Evolutionary conservation across 2,797 vertebrate genomes (phyloP), one percentile per base, ranked within the genome.

Genomic region (Echeneis naucrates): DNA sequence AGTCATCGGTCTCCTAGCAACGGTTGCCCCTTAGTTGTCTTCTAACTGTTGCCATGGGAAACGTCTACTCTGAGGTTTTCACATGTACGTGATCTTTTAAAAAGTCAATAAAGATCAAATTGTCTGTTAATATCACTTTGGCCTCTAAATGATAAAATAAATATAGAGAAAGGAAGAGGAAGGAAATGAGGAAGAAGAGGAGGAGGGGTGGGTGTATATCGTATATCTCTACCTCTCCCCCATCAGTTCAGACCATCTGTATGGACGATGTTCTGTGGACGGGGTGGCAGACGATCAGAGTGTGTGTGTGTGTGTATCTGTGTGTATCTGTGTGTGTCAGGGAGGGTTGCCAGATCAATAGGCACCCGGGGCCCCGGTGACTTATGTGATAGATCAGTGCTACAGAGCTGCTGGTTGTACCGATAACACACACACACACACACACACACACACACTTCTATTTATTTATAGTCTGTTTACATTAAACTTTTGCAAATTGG

Each of bases 271-370:
- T 50, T 82, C 59, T 69, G 63, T 72, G 81, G 80, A 69, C 30
- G 21, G 64, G 78, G 38, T 89, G 87, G 84, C 90, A 83, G 74
- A 48, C 19, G 53, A 77, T 52, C 60, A 80, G 70, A 66, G 50
- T 47, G 64, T 52, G 68, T 68, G 60, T 50, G 53, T 70, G 51
- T 38, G 38, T 59, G 47, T 59, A 59, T 70, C 50, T 62, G 73
- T 67, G 75, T 65, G 61, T 59, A 21, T 60, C 6, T 30, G 3
- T 30, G 30, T 63, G 54, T 64, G 53, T 73, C 32, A 60, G 68
- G 27, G 64, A 80, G 71, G 74, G 16, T 45, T 88, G 86, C 83
- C 83, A 88, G 82, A 91, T 90, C 87, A 83, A 91, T 89, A 89
- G 68, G 54, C 75, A 80, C 72, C 83, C 87, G 81, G 72, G 78